These are phyloP conservation scores for Macroramphosus scolopax DNA, from an alignment of 2,797 vertebrate genomes.

Conservation along the genomic window DNA sequence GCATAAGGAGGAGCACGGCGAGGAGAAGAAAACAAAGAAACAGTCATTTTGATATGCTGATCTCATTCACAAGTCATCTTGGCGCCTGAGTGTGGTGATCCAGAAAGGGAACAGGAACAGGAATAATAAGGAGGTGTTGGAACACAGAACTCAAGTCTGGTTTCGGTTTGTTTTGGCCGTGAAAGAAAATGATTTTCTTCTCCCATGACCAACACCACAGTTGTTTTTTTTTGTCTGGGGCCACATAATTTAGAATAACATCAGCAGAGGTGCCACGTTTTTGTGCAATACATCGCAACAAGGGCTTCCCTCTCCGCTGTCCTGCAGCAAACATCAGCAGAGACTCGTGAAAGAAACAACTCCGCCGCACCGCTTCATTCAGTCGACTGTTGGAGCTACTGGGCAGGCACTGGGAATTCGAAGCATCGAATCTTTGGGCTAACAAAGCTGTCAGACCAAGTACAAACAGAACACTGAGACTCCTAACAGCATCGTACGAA, in stretches of 20 bases:
- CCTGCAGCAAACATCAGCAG: conserved; percentile 38
- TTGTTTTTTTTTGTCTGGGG: conserved; percentile 24
- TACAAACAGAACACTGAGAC: conserved; percentile 42
- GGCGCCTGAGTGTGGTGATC: conserved; percentile 70
- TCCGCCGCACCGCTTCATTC: conserved; percentile 51
- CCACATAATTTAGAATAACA: conserved; percentile 22
- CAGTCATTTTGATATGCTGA: conserved; percentile 66
- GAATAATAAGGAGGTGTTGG: conserved; percentile 49
- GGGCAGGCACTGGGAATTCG: conserved; percentile 74
- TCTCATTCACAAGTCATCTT: conserved; percentile 72
- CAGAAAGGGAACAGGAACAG: conserved; percentile 60
- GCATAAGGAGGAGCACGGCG: conserved; percentile 52
- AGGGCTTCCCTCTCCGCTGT: conserved; percentile 21
- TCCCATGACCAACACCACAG: conserved; percentile 26
- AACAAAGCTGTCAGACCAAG: conserved; percentile 57
- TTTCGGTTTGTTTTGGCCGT: conserved; percentile 39
- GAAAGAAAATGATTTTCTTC: conserved; percentile 22
- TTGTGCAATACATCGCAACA: conserved; percentile 24
- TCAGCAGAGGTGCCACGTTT: too few relatives aligned
- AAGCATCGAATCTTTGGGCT: conserved; percentile 64
- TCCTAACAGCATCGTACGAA: conserved; percentile 21
- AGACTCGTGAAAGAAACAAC: conserved; percentile 44
- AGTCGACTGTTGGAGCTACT: conserved; percentile 62
- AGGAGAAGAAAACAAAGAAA: conserved; percentile 52
- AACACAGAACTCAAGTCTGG: conserved; percentile 45